Evolutionary conservation across 1,140 invertebrate genomes (phyloP).

Genomic region (Aphidius gifuensis): DNA sequence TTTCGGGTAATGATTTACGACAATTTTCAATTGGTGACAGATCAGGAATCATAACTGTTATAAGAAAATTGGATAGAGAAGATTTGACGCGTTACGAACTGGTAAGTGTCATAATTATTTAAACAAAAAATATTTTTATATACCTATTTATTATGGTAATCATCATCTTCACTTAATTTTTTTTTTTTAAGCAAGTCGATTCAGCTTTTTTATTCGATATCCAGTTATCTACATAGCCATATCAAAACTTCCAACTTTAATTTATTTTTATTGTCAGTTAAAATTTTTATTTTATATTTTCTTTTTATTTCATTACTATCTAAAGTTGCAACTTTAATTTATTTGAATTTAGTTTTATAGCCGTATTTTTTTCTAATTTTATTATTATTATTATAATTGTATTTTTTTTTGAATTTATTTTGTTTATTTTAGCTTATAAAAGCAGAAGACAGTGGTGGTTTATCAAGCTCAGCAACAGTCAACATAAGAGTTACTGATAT

Average conservation of each 20-base stretch:
- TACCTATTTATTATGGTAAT: conserved; percentile 24
- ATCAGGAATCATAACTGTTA: conserved; percentile 78
- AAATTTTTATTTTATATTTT: neutral
- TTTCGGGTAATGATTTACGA: conserved; percentile 79
- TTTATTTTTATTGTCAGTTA: no score
- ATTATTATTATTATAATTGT: neutral
- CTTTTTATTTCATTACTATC: neutral
- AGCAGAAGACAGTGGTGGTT: conserved; percentile 80
- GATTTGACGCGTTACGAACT: conserved; percentile 80
- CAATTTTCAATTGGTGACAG: conserved; percentile 82
- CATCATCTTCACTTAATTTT: neutral
- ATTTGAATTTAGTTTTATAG: neutral
- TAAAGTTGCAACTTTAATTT: neutral
- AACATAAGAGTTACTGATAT: conserved; percentile 88
- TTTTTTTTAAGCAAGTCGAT: neutral
- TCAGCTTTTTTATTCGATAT: no score
- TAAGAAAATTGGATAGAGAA: conserved; percentile 80
- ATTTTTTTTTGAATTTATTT: neutral
- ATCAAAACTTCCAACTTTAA: no score
- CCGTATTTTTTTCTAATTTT: neutral
- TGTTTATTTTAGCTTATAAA: conserved; percentile 65
- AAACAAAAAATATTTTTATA: conserved; percentile 17
- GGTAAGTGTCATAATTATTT: conserved; percentile 54
- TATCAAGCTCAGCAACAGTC: conserved; percentile 77
- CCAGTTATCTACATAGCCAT: no score